Conservation (phyloP, 1,140 invertebrate genomes). For the Cherax destructor region DNA sequence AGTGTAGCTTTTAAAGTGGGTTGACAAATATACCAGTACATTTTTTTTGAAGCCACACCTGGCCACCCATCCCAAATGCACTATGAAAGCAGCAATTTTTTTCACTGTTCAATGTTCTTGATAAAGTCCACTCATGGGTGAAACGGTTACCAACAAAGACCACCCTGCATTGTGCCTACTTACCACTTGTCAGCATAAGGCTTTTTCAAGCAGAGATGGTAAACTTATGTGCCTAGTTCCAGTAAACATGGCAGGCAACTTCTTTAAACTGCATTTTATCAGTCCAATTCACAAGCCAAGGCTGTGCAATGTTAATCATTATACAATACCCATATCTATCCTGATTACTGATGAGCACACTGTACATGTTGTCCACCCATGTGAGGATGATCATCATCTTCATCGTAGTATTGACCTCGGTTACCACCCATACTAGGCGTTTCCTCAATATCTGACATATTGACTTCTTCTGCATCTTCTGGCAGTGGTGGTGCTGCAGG, state of each 20-base stretch:
- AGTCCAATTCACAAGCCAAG: background rate
- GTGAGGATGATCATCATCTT: conserved; percentile 82
- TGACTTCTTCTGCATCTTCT: conserved; percentile 88
- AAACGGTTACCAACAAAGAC: no score
- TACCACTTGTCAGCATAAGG: no score
- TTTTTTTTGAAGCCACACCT: no score
- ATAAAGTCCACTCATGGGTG: no score
- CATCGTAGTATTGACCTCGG: conserved; percentile 82
- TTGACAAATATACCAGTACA: no score
- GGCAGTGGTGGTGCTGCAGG: conserved; percentile 82
- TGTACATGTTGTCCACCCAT: conserved; percentile 80
- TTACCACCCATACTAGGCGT: conserved; percentile 76
- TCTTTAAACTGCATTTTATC: background rate
- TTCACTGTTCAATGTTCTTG: no score
- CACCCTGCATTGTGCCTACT: no score
- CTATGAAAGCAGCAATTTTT: no score
- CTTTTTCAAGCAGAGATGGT: background rate
- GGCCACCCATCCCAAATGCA: no score
- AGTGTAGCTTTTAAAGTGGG: no score
- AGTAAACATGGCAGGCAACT: background rate
- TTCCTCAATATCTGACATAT: conserved; percentile 85
- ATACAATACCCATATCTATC: background rate
- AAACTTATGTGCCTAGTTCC: background rate
- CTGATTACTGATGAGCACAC: conserved; percentile 83
- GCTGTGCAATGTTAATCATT: background rate